A percentile compares a stretch with the other conserved stretches of the same genome.
Conservation (phyloP, 2,113 vertebrate genomes). For the Tilapia sparmanii region DNA sequence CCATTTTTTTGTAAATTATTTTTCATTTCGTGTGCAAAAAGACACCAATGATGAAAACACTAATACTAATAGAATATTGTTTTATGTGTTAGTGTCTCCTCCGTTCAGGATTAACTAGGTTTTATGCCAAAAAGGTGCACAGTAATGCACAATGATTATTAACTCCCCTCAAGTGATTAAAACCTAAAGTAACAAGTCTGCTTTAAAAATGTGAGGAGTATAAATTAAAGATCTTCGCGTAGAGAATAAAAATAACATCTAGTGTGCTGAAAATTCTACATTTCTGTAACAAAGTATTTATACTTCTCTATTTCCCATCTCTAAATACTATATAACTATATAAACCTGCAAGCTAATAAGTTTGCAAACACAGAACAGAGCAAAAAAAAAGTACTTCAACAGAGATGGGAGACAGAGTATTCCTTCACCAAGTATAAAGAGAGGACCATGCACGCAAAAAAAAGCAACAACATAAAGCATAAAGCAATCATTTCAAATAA, state of each 20-base stretch:
- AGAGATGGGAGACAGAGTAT: neutral
- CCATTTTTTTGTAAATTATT: neutral
- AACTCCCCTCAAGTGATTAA: neutral
- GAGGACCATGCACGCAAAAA: neutral
- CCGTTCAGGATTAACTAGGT: neutral
- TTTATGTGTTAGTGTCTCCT: neutral
- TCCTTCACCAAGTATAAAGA: neutral
- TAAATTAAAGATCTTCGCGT: neutral
- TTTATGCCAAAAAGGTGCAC: neutral
- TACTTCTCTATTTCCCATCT: neutral
- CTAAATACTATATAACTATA: neutral
- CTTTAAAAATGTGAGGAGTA: neutral
- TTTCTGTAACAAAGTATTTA: neutral
- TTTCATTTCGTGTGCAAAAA: rapidly evolving
- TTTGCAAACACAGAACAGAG: neutral
- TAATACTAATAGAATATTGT: neutral
- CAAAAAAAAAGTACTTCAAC: neutral
- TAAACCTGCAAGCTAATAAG: neutral
- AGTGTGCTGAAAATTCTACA: neutral
- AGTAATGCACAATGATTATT: neutral
- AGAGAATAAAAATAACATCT: neutral
- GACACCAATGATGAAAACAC: neutral
- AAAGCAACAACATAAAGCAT: too few species aligned
- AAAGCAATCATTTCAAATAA: neutral
- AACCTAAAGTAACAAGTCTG: neutral